Conservation (phyloP, 2,888 invertebrate genomes). For the Galerucella pusilla region DNA sequence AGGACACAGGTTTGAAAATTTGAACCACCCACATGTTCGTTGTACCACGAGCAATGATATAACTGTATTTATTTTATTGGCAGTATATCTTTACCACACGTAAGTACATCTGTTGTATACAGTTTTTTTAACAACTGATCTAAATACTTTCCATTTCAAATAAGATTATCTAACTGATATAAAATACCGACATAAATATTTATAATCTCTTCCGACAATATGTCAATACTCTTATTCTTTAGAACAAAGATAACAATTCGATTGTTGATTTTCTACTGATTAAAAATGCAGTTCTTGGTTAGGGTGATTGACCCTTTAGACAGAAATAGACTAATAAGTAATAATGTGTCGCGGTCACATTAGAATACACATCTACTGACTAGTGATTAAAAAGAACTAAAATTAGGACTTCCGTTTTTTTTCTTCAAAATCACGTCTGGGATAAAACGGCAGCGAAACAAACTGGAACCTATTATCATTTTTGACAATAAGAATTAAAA, state of each 20-base stretch:
- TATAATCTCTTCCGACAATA: slow-evolving; percentile 5
- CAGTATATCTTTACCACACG: background rate
- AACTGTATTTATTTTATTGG: slow-evolving; percentile 3
- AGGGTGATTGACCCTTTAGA: slow-evolving; percentile 6
- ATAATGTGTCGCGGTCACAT: background rate
- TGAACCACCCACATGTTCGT: background rate
- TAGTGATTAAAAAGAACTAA: slow-evolving; percentile 4
- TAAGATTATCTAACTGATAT: slow-evolving; percentile 17
- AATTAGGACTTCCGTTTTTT: slow-evolving; percentile 16
- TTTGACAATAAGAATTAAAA: too few relatives aligned
- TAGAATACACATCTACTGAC: background rate
- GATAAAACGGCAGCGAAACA: background rate
- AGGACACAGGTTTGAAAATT: background rate
- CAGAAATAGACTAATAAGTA: slow-evolving; percentile 7
- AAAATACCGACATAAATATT: slow-evolving; percentile 13
- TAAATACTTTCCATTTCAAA: slow-evolving; percentile 15
- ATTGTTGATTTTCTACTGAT: slow-evolving; percentile 14
- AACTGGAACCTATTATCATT: too few relatives aligned
- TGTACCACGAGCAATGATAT: background rate
- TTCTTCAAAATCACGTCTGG: slow-evolving; percentile 2
- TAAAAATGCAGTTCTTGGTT: background rate
- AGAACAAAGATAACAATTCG: slow-evolving; percentile 9
- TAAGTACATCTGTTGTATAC: background rate
- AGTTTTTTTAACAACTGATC: background rate
- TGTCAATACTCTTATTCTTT: background rate